Base-by-base conservation (phyloP, 2,888 invertebrate species). In the Agrochola circellaris region DNA sequence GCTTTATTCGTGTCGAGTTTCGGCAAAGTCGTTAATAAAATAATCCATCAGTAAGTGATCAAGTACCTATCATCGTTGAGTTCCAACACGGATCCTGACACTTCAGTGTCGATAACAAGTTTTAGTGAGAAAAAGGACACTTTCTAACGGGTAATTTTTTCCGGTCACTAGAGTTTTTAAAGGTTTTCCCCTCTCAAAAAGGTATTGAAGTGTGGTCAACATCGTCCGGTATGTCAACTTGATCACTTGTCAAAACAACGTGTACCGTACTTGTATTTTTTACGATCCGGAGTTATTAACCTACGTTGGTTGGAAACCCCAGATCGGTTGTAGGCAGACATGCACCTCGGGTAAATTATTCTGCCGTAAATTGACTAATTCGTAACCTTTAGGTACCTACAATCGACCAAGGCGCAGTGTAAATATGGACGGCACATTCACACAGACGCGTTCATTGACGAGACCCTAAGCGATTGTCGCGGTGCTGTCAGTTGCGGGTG, bases 161-260 rank as follows among this genome's bases (percentile, higher is more conserved):
- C 34, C 67, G 23, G 15, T n/a, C 23, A n/a, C 67, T 34, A 51
- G 34, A 23, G 34, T 26, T 61, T 56, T 72, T 70, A 1, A 38
- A 56, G 45, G 20, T 20, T 45, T 54, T 23, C 62, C 17, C 17
- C 26, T n/a, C 34, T 62, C 45, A 23, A 79, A 62, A 80, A 48
- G 13, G 15, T 48, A 15, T 45, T 23, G 26, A 70, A 77, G 45
- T 70, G 1, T 23, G 80, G 20, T 38, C 30, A 45, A 77, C 61
- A 23, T 56, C 7, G 3, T 56, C 13, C 30, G 30, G 54, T 30
- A 51, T 62, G 54, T 71, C 72, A 64, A 80, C 30, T 80, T 64
- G n/a, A 80, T 72, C 30, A 20, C 62, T 77, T 72, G 30, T 64
- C 73, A 80, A 72, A 80, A 72, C 62, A 72, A 56, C 13, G 56